Conservation (phyloP, 2,113 vertebrate species). For the Climacteris rufus region DNA sequence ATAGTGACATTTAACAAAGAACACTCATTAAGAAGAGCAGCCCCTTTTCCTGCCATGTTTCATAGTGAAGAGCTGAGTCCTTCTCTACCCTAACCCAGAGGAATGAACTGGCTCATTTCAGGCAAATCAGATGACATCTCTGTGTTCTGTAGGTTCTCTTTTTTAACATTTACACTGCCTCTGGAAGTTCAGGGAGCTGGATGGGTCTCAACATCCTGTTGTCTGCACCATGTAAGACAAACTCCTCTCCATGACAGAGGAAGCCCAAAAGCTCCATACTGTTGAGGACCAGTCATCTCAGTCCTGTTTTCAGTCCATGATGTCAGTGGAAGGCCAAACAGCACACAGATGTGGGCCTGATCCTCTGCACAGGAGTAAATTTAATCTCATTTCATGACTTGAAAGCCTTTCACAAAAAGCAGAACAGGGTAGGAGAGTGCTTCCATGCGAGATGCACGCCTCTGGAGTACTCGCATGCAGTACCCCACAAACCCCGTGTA, state of each 20-base stretch:
- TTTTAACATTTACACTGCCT: background rate
- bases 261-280: background rate
- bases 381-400: background rate
- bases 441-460: background rate
- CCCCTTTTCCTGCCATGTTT: background rate
- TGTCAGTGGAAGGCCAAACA: background rate
- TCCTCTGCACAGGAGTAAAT: background rate
- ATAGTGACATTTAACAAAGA: background rate
- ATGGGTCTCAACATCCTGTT: background rate
- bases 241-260: background rate
- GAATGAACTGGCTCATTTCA: background rate
- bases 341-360: background rate
- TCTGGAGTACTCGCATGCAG: background rate
- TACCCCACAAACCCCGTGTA: background rate
- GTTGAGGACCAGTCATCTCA: background rate
- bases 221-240: fast-evolving
- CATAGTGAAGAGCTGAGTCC: background rate
- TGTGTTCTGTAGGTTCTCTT: background rate
- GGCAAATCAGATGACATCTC: background rate
- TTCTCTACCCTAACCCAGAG: background rate
- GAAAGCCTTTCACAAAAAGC: background rate
- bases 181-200: background rate
- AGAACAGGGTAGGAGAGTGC: background rate
- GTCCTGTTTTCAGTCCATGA: background rate
- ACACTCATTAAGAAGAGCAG: background rate